Evolutionary conservation across 2,797 vertebrate genomes (phyloP).

Genomic region (Remorina albescens): DNA sequence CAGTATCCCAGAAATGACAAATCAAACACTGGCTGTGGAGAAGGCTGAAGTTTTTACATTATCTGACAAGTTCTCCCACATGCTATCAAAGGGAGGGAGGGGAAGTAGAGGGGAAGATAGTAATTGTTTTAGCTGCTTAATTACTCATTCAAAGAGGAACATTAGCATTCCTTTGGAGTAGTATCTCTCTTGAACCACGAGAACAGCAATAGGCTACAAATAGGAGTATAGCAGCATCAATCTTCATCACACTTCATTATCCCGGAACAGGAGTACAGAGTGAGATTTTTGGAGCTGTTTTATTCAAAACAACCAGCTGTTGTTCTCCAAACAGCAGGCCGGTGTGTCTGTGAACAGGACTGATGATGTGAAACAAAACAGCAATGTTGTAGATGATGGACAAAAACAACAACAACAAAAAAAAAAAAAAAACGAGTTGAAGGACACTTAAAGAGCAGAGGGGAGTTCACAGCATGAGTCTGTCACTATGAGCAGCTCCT

Average conservation of each 20-base stretch:
- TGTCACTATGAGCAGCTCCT: background rate
- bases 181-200: background rate
- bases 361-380: background rate
- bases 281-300: background rate
- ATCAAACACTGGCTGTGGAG: no score
- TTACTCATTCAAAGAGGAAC: background rate
- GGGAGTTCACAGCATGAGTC: background rate
- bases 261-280: background rate
- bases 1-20: no score
- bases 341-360: background rate
- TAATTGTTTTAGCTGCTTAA: background rate
- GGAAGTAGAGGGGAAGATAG: no score
- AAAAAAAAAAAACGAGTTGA: background rate
- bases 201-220: background rate
- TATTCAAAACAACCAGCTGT: no score
- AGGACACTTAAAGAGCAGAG: background rate
- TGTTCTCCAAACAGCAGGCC: no score
- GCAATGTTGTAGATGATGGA: background rate
- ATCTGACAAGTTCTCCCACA: no score
- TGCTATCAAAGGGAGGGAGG: no score
- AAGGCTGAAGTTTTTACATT: no score
- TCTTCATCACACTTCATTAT: background rate
- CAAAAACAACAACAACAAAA: no score
- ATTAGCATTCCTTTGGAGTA: background rate
- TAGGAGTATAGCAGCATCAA: background rate